These are phyloP conservation scores for Colius striatus DNA, from an alignment of 2,113 vertebrate genomes.

Conservation along the genomic window DNA sequence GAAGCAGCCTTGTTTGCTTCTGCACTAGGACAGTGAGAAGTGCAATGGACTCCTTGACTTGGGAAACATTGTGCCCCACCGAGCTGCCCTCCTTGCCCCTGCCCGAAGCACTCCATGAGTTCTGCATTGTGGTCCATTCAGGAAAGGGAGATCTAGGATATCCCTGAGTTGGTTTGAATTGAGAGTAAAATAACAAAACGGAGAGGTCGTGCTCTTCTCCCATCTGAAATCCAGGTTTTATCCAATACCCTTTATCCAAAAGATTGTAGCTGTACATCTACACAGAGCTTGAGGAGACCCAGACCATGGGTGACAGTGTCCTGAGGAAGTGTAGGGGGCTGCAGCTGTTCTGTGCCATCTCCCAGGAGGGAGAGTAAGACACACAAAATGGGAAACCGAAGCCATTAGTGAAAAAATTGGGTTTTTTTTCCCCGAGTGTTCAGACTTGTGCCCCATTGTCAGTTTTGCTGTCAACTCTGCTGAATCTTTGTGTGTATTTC, in stretches of 20 bases:
- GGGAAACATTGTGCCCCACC: background rate
- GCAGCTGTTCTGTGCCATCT: rapidly evolving
- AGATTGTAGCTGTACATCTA: background rate
- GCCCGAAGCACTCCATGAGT: background rate
- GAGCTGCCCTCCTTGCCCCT: background rate
- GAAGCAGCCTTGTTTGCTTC: background rate
- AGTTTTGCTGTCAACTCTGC: background rate
- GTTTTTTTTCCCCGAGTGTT: background rate
- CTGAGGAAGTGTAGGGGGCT: background rate
- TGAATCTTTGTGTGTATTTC: background rate
- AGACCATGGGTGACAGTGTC: background rate
- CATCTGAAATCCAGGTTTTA: background rate
- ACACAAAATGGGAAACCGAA: background rate
- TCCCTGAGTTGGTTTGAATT: background rate
- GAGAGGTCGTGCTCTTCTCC: background rate
- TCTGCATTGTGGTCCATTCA: background rate
- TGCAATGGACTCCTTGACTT: background rate
- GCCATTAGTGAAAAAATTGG: background rate
- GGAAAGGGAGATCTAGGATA: background rate
- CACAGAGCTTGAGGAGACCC: background rate
- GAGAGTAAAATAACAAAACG: background rate
- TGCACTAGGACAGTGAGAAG: background rate
- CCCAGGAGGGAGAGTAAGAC: background rate
- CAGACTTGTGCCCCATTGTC: background rate
- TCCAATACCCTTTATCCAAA: background rate